phyloP scores from a whole-genome alignment of 2,797 vertebrate genomes.

The Leuciscus waleckii region DNA sequence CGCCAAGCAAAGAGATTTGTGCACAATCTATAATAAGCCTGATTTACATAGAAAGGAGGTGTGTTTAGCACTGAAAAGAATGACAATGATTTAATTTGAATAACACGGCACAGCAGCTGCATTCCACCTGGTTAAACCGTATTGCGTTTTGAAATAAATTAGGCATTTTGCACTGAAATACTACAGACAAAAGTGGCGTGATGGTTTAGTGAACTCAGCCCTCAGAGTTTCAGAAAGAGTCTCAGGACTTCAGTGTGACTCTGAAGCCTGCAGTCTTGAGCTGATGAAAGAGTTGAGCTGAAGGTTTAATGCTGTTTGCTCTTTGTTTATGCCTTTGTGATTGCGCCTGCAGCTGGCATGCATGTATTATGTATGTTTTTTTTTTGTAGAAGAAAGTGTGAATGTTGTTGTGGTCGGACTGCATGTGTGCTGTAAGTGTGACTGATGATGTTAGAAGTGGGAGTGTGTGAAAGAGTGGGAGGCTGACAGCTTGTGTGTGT shows the following conservation, averaged over 20 bases:
- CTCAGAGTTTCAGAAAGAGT: background rate
- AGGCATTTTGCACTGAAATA: constrained; percentile 1
- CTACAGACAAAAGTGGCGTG: too few species aligned
- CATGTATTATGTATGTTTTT: constrained; percentile 20
- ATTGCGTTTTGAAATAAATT: background rate
- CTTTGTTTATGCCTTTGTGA: constrained; percentile 31
- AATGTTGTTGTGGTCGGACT: constrained; percentile 45
- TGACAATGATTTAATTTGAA: constrained; percentile 17
- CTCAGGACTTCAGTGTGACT: background rate
- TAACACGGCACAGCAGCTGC: constrained; percentile 4
- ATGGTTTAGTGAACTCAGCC: background rate
- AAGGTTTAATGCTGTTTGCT: constrained; percentile 44
- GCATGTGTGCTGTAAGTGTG: constrained; percentile 31
- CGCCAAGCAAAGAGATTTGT: background rate
- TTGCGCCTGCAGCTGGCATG: constrained; percentile 42
- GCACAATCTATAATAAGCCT: constrained; percentile 39
- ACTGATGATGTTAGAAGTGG: constrained; percentile 45
- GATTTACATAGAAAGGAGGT: constrained; percentile 30
- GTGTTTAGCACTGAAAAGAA: constrained; percentile 17
- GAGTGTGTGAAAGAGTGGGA: constrained; percentile 58
- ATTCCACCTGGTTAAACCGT: background rate
- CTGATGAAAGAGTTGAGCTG: background rate
- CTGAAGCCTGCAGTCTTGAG: background rate
- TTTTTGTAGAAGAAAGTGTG: constrained; percentile 43
- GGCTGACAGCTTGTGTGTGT: constrained; percentile 53